Conservation (phyloP, 1,140 invertebrate genomes). For the Uloborus diversus region DNA sequence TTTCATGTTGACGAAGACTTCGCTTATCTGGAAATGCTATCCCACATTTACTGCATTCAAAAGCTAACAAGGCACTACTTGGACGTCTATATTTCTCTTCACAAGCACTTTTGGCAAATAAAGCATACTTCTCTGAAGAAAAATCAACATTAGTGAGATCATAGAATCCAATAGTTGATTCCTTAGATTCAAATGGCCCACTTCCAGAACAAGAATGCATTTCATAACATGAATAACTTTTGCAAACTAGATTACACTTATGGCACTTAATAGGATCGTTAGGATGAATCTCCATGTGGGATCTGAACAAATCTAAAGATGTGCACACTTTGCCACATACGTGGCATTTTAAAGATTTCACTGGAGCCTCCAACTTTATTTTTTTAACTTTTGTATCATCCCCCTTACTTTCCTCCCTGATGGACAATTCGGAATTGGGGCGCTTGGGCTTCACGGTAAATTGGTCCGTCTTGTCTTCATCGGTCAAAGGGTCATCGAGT, state of each 20-base stretch:
- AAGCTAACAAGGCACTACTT: slow-evolving; percentile 71
- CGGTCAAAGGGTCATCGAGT: not conserved
- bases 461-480: not conserved
- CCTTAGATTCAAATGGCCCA: not conserved
- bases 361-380: not conserved
- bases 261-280: not conserved
- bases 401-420: not conserved
- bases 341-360: not conserved
- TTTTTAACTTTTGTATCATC: not conserved
- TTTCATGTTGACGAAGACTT: slow-evolving; percentile 66
- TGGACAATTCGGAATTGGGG: not conserved
- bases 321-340: not conserved
- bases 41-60: slow-evolving; percentile 76
- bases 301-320: not conserved
- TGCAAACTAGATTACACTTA: not conserved
- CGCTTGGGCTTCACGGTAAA: not conserved
- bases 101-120: slow-evolving; percentile 77
- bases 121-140: slow-evolving; percentile 78
- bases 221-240: not conserved
- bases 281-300: not conserved
- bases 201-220: not conserved
- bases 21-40: slow-evolving; percentile 78
- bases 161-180: slow-evolving; percentile 71
- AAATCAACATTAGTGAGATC: slow-evolving; percentile 81
- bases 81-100: slow-evolving; percentile 74